phyloP scores from a whole-genome alignment of 1,140 invertebrate genomes.

The Sesamia nonagrioides region DNA sequence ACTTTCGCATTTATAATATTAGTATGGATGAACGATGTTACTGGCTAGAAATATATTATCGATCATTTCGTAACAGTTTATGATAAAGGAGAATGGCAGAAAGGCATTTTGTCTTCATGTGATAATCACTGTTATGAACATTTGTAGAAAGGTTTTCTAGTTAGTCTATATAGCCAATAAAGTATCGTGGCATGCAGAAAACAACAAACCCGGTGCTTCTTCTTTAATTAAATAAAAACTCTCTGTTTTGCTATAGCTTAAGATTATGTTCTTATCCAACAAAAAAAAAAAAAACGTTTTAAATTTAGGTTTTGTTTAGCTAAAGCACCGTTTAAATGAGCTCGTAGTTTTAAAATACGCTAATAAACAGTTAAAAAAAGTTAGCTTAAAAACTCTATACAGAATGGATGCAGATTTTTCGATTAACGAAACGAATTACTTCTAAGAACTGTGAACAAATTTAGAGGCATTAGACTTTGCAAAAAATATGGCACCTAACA shows the following conservation, averaged over 20 bases:
- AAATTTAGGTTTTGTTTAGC: slow-evolving; percentile 4
- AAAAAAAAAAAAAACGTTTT: not conserved
- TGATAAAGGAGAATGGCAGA: no score
- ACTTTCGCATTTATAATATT: no score
- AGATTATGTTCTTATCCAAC: not conserved
- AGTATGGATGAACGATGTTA: no score
- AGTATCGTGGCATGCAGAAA: no score
- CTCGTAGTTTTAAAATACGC: slow-evolving; percentile 7
- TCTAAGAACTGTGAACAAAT: not conserved
- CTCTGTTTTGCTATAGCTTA: not conserved
- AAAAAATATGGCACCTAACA: slow-evolving; percentile 13
- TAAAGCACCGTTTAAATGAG: slow-evolving; percentile 19
- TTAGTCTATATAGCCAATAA: no score
- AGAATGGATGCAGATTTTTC: slow-evolving; percentile 25
- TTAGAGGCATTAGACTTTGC: not conserved
- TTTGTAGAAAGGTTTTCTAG: no score
- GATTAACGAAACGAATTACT: slow-evolving; percentile 28
- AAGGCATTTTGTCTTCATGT: no score
- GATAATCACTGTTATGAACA: no score
- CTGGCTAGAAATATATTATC: no score
- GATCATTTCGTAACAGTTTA: no score
- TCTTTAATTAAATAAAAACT: no score
- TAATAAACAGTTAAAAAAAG: slow-evolving; percentile 34
- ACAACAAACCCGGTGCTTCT: no score
- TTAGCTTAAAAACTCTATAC: slow-evolving; percentile 18